These are phyloP conservation scores for Drosophila sulfurigaster DNA, from an alignment of 1,140 invertebrate species.

Conservation along the genomic window DNA sequence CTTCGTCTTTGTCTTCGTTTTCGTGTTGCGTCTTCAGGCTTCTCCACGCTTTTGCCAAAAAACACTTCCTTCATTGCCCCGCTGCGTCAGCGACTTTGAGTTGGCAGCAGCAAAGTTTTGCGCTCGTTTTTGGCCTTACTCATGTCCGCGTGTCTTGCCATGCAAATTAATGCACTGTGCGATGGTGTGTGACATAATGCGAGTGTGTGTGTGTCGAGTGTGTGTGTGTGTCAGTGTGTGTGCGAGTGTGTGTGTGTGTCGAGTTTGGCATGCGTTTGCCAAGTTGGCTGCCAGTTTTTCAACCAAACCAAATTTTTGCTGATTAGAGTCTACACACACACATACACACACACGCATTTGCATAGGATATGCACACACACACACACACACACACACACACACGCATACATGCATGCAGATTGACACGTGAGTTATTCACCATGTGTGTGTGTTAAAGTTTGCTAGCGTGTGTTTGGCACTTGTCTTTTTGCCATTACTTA, in stretches of 20 bases:
- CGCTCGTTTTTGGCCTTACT: constrained; percentile 48
- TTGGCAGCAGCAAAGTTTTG: constrained; percentile 46
- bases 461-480: constrained; percentile 25
- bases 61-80: too few species aligned
- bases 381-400: constrained; percentile 11
- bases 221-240: constrained; percentile 1
- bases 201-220: constrained; percentile 13
- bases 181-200: constrained; percentile 36
- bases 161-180: constrained; percentile 54
- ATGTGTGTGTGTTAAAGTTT: constrained; percentile 24
- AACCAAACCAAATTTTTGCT: constrained; percentile 44
- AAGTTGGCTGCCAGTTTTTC: constrained; percentile 52
- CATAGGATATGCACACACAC: neutral
- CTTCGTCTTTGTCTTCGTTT: too few species aligned
- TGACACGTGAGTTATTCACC: constrained; percentile 30
- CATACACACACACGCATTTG: constrained; percentile 6
- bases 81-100: constrained; percentile 37
- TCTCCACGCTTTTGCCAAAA: too few species aligned
- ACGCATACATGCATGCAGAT: constrained; percentile 14
- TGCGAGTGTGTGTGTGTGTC: constrained; percentile 25
- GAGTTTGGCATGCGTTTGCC: constrained; percentile 40
- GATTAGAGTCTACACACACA: constrained; percentile 39
- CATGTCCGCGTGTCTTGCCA: constrained; percentile 46
- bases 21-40: too few species aligned
- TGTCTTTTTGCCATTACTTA: constrained; percentile 29